phyloP scores from a whole-genome alignment of 2,113 vertebrate genomes.

The Corythaixoides concolor region DNA sequence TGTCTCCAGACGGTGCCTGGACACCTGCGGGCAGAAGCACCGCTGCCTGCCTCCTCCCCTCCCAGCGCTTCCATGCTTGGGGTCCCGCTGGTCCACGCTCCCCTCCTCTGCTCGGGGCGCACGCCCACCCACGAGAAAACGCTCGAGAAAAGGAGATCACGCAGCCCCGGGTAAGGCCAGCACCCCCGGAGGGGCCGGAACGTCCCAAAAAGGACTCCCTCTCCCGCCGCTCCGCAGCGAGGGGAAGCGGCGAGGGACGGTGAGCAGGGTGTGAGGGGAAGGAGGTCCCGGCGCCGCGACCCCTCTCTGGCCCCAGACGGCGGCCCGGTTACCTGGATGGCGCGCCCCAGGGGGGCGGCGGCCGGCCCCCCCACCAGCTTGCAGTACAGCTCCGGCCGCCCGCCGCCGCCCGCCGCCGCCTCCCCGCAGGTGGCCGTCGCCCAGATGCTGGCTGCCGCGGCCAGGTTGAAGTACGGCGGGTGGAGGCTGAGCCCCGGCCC shows the following conservation, averaged over 20 bases:
- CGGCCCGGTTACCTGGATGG: constrained; percentile 84
- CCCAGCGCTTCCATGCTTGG: neutral
- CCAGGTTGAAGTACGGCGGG: constrained; percentile 91
- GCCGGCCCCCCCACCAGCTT: constrained; percentile 89
- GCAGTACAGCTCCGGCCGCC: constrained; percentile 84
- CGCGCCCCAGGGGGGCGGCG: constrained; percentile 68
- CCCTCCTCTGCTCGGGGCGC: neutral
- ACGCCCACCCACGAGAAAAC: no score
- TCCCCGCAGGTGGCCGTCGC: constrained; percentile 91
- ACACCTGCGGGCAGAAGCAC: neutral
- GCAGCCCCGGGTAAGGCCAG: neutral
- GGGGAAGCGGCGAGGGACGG: neutral
- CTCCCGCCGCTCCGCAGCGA: neutral
- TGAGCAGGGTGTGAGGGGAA: neutral
- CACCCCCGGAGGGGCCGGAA: neutral
- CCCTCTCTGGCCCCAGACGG: neutral
- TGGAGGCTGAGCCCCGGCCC: constrained; percentile 75
- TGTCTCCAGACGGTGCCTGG: neutral
- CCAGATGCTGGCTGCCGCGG: constrained; percentile 75
- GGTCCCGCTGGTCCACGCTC: neutral
- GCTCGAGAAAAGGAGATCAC: neutral
- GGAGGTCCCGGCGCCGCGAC: neutral
- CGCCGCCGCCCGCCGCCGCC: constrained; percentile 65
- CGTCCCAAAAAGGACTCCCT: neutral
- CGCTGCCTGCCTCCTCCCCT: neutral